Evolutionary conservation across 2,888 invertebrate genomes (phyloP).

Genomic region (Lasioglossum lativentre): DNA sequence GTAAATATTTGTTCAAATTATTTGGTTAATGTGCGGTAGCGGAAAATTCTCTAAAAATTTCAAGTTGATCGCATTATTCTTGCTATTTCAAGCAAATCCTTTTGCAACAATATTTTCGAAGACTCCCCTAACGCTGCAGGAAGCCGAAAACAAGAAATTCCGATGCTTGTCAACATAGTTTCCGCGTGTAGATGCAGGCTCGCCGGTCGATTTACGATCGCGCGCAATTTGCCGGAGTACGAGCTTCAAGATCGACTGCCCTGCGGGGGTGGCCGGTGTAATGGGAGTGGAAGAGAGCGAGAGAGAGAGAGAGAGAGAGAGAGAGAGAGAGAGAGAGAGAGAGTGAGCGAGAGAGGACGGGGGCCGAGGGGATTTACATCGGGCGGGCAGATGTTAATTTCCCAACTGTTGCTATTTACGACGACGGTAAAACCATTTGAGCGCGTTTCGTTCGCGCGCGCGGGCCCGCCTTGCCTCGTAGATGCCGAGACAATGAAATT

Average conservation of each 20-base stretch:
- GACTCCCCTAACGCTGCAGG: neutral
- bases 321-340: too few relatives aligned
- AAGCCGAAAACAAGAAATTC: neutral
- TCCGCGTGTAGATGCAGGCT: neutral
- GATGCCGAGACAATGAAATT: conserved; percentile 50
- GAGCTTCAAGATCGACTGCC: conserved; percentile 40
- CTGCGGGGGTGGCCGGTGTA: neutral
- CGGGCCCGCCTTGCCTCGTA: conserved; percentile 16
- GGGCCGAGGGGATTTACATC: conserved; percentile 30
- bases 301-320: neutral
- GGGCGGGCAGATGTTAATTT: conserved; percentile 61
- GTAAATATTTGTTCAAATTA: too few relatives aligned
- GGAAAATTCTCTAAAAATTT: neutral
- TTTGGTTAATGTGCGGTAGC: too few relatives aligned
- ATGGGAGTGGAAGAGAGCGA: neutral
- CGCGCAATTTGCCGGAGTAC: conserved; percentile 15
- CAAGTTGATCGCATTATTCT: neutral
- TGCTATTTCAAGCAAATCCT: neutral
- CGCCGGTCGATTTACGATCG: conserved; percentile 26
- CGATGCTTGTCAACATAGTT: neutral
- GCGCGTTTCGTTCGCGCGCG: conserved; percentile 40
- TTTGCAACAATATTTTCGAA: neutral
- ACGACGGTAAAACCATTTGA: conserved; percentile 58
- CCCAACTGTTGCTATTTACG: conserved; percentile 67
- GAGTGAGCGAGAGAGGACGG: too few relatives aligned